Evolutionary conservation across 2,113 vertebrate genomes (phyloP), one percentile per base, ranked within the genome.

Genomic region (Siniperca chuatsi): DNA sequence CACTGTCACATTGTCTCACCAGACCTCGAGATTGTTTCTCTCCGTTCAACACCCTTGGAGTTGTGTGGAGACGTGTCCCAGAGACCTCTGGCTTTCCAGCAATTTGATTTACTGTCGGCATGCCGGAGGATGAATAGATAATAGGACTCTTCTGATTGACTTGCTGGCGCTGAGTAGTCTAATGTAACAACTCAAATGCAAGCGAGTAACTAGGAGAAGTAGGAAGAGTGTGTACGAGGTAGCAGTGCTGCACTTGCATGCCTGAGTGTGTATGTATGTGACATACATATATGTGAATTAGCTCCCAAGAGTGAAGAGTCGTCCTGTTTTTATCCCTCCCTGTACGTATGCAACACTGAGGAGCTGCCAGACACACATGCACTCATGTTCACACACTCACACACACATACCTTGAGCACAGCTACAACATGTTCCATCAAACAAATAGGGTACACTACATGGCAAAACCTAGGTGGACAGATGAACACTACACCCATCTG

Each of bases 281-380:
- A 25, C 25, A 25, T 25, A 25, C 25, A 25, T 25, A 25, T 25
- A 25, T 25, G 25, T 25, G 93, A 95, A 95, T 94, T 77, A 94
- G 93, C 80, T 95, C 93, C 92, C 92, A 84, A 74, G 92, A 94
- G 88, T 91, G 80, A 58, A 86, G 78, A 87, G 84, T 89, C 62
- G 86, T 86, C 74, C 66, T 75, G 84, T 85, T 91, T 91, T 78
- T 86, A 90, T 84, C 81, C 89, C 82, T 88, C 90, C 84, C 90
- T 70, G 79, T 77, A 78, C 87, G 73, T 83, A 67, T 77, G 85
- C 60, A 79, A 23, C 1, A n/a, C 60, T 71, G 74, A 68, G 68
- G 54, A 81, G 67, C 80, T 87, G 70, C 58, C 25, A 37, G 23
- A 83, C 76, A 81, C 79, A 75, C 58, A 78, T 33, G 48, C 62